phyloP scores from a whole-genome alignment of 2,113 vertebrate genomes.

The Scatophagus argus region DNA sequence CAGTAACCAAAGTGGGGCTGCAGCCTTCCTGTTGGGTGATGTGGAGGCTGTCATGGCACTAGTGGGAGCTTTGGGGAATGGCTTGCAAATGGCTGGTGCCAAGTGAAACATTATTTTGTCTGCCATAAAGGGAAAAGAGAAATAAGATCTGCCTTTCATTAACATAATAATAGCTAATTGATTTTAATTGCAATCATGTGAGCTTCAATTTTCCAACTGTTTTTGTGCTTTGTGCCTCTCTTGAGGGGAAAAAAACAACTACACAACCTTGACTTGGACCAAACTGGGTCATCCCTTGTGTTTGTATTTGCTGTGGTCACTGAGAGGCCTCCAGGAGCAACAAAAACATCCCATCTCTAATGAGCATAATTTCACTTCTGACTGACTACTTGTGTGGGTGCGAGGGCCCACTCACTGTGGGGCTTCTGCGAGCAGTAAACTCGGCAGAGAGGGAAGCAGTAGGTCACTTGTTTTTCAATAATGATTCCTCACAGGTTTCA shows the following conservation, averaged over 20 bases:
- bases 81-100: neutral
- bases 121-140: neutral
- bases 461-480: conserved; percentile 36
- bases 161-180: neutral
- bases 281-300: conserved; percentile 19
- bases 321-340: conserved; percentile 20
- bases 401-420: conserved; percentile 11
- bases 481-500: conserved; percentile 6
- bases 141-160: neutral
- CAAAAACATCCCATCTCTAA: conserved; percentile 45
- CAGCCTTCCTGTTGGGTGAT: neutral
- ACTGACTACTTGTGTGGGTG: conserved; percentile 34
- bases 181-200: neutral
- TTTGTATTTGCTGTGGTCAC: conserved; percentile 23
- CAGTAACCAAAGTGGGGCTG: conserved; percentile 7
- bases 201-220: neutral
- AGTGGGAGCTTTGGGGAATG: neutral
- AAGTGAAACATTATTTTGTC: conserved; percentile 14
- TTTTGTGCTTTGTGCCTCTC: conserved; percentile 2
- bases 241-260: neutral
- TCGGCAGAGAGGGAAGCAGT: conserved; percentile 41
- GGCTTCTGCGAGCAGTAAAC: conserved; percentile 47
- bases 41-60: neutral
- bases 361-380: conserved; percentile 39
- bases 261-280: conserved; percentile 5